Evolutionary conservation across 2,113 vertebrate genomes (phyloP), one percentile per base, ranked within the genome.

Genomic region (Equus quagga): DNA sequence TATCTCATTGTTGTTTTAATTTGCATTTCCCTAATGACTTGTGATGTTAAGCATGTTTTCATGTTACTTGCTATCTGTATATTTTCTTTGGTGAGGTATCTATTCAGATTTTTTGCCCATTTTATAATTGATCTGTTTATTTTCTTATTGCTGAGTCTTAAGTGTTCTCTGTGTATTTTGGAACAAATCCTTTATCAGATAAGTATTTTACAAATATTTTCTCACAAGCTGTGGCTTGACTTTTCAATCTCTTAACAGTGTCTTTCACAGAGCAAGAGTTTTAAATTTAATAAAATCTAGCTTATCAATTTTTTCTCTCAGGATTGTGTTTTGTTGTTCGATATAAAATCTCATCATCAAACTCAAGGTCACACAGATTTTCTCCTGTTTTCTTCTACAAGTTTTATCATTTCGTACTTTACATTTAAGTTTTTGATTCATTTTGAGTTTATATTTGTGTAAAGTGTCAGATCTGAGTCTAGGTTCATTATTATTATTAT

Each of bases 201-300:
- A 80, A n/a, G 33, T 51, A 15, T 64, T 69, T 91, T 88, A 21
- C 13, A 75, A 89, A 36, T 73, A 79, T 83, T 95, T 95, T 11
- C 19, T 64, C 33, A 65, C 33, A 88, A 92, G 36, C 8, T 76
- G 26, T 82, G 64, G 1, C 14, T 73, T 83, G 21, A 75, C 4
- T 89, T 84, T 76, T 92, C 5, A 86, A 51, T 69, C 7, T 86
- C 41, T 58, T 78, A 49, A 72, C 14, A 75, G 36, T 60, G 5
- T 41, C 19, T 64, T 84, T 69, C 9, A 46, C 24, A 72, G 51
- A 89, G 14, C 13, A 56, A 85, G 18, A 85, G 18, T 54, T 33
- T 95, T 76, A 58, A 67, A 78, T 89, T 89, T 46, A 78, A 92
- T 85, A 73, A 96, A 89, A 19, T 46, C 17, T 75, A 87, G 14